Conservation (phyloP, 1,140 invertebrate genomes). For the Odontomachus brunneus region DNA sequence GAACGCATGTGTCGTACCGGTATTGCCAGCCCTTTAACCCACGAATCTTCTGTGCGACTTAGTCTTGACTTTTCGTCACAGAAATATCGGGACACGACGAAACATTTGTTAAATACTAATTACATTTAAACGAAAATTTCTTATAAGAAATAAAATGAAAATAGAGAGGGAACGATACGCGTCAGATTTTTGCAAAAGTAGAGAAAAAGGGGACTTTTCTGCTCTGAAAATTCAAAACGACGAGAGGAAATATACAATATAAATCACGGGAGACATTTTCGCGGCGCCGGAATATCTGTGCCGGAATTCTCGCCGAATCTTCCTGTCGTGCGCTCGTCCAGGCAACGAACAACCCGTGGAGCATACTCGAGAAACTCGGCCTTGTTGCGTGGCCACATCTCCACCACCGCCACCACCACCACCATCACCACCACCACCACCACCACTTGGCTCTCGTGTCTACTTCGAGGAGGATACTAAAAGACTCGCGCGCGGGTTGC, state of each 20-base stretch:
- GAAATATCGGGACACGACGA: background rate
- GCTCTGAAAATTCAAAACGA: background rate
- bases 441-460: too few relatives aligned
- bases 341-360: constrained; percentile 15
- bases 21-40: background rate
- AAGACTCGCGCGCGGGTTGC: background rate
- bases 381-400: too few relatives aligned
- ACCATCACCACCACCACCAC: too few relatives aligned
- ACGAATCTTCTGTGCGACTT: background rate
- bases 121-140: too few relatives aligned
- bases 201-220: too few relatives aligned
- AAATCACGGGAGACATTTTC: constrained; percentile 33
- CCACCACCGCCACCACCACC: too few relatives aligned
- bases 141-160: too few relatives aligned
- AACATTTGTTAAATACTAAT: too few relatives aligned
- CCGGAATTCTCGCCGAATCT: constrained; percentile 29
- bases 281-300: constrained; percentile 20
- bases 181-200: too few relatives aligned
- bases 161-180: too few relatives aligned
- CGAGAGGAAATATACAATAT: background rate
- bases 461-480: constrained; percentile 9
- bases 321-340: constrained; percentile 7
- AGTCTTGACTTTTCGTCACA: background rate
- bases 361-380: constrained; percentile 21
- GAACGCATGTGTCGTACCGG: too few relatives aligned